Evolutionary conservation across 23 tunicate genomes (phyloP), one percentile per base, ranked within the genome.

Genomic region (Oikopleura albicans): DNA sequence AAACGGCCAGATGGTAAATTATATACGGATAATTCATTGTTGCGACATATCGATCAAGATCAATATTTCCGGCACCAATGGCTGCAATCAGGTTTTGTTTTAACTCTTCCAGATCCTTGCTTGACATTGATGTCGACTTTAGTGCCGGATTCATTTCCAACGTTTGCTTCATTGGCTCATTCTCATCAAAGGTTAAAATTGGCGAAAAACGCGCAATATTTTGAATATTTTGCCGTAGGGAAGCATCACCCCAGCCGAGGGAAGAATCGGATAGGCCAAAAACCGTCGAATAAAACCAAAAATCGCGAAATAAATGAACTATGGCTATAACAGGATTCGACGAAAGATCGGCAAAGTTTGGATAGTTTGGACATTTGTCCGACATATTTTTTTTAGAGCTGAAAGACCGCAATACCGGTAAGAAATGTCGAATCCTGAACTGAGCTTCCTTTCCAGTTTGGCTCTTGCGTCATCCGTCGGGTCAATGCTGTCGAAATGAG

Each of bases 241-340:
- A 1, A 16, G 1, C 57, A 66, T 85, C 40, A 8, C n/a, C 66
- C 89, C 71, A 76, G 87, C 96, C 90, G 0, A 86, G 87, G 0
- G 88, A 83, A 40, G 86, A 86, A 66, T 90, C 90, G 37, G 87
- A 85, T 40, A 95, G 90, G 1, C 92, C 90, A 66, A 90, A 88
- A 37, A 95, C 94, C 29, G 91, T 92, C 40, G 91, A 95, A 71
- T 95, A 95, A 38, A 91, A 86, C 99, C 99, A 95, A 89, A 95
- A 95, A 40, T 95, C 99, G 0, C 99, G 91, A 39, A 95, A 88
- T 22, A 90, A 87, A 76, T 91, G 63, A 12, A 49, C 63, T 8
- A 49, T 49, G 12, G 63, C 63, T 22, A 22, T 8, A 49, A n/a
- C n/a, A n/a, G n/a, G n/a, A n/a, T n/a, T n/a, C n/a, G n/a, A n/a